phyloP scores from a whole-genome alignment of 2,797 vertebrate species.

The Apogon talboti region DNA sequence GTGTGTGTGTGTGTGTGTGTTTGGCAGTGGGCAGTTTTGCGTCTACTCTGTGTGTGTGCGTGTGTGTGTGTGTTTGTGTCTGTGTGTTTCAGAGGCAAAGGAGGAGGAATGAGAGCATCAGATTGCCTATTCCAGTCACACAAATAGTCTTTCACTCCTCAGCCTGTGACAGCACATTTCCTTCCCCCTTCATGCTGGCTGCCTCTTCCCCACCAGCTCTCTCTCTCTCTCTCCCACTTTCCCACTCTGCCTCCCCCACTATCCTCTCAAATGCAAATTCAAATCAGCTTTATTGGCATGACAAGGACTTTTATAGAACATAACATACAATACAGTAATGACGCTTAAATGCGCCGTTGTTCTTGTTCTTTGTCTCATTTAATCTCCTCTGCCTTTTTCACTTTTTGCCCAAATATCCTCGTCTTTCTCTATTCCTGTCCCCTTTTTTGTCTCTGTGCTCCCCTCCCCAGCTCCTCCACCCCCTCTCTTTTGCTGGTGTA shows the following conservation, averaged over 20 bases:
- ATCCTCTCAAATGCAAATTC: constrained; percentile 45
- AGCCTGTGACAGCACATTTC: constrained; percentile 88
- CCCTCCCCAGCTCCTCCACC: constrained; percentile 18
- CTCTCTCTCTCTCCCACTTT: background rate
- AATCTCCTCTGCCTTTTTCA: constrained; percentile 29
- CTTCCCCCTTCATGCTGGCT: constrained; percentile 87
- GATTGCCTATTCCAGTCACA: constrained; percentile 92
- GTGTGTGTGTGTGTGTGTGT: constrained; percentile 31
- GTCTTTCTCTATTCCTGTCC: constrained; percentile 19
- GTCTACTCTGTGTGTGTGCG: constrained; percentile 14
- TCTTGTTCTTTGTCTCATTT: constrained; percentile 33
- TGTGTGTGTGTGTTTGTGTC: background rate
- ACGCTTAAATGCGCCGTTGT: background rate
- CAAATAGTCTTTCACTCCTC: constrained; percentile 84
- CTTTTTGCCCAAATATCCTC: constrained; percentile 4
- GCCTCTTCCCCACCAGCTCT: constrained; percentile 71
- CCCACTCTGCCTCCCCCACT: background rate
- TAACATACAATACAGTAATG: constrained; percentile 16
- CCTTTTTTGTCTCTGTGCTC: constrained; percentile 8
- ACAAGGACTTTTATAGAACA: constrained; percentile 39
- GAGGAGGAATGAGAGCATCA: constrained; percentile 49
- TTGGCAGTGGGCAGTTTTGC: constrained; percentile 18
- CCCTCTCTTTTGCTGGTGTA: constrained; percentile 42
- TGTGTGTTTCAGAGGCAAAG: constrained; percentile 1
- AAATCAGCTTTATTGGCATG: constrained; percentile 38